Evolutionary conservation across 1,140 invertebrate species (phyloP), one percentile per base, ranked within the genome.

Genomic region (Musca vetustissima): DNA sequence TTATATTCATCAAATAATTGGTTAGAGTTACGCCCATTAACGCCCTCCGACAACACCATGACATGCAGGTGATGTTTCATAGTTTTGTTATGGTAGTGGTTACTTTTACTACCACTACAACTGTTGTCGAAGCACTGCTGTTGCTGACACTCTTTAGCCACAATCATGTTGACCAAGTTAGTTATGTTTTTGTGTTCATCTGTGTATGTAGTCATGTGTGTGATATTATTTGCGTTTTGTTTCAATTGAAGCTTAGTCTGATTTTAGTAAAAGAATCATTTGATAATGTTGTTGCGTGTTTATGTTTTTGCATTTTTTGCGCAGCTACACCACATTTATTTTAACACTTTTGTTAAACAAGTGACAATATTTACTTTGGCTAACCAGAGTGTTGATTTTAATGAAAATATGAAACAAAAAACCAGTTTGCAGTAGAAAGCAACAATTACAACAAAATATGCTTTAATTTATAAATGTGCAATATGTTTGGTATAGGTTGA

Each of bases 311-410:
- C 13, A 11, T 52, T 52, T 19, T 52, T 52, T 52, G 19, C 9
- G 1, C 6, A n/a, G 17, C 17, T 36, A 21, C 22, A 43, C 32
- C 57, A 36, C 57, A 61, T 36, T 61, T 61, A 61, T 61, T 61
- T 61, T 61, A 61, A 61, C 57, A 61, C 57, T 61, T 61, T 61
- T 61, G 57, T 61, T 61, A 36, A 61, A 61, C 57, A 61, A 61
- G 32, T 43, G 57, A 61, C 57, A 61, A 61, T 61, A 61, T 61
- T 68, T 68, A 68, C 73, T 78, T 78, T 79, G 77, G 72, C 72
- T 77, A 79, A 79, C 77, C 77, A 77, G 77, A 75, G 76, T 79
- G 77, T 79, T 79, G 77, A 79, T 76, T 75, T 79, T 79, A 76
- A 75, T 71, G 75, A 71, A 69, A 69, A 69, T 49, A 19, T 66